Conservation (phyloP, 2,888 invertebrate genomes). For the Amphipyra tragopoginis region DNA sequence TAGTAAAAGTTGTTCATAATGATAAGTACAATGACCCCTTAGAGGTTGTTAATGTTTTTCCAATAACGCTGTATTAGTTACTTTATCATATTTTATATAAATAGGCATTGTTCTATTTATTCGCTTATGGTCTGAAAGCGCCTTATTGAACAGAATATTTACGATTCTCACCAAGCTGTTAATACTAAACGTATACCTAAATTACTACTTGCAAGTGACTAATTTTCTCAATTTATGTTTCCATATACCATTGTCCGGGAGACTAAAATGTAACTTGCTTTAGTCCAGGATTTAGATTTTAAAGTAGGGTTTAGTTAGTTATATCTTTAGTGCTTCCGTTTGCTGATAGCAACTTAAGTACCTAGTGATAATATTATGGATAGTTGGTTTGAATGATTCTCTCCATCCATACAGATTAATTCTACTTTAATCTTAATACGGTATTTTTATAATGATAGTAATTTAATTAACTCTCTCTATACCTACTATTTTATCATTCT, state of each 20-base stretch:
- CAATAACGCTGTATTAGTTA: too few species aligned
- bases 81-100: too few species aligned
- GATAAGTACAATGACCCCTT: too few species aligned
- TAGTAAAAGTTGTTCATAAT: too few species aligned
- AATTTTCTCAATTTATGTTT: constrained; percentile 36
- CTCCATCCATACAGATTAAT: too few species aligned
- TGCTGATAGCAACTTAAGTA: not conserved
- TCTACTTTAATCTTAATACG: too few species aligned
- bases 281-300: not conserved
- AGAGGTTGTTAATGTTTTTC: too few species aligned
- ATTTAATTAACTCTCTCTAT: too few species aligned
- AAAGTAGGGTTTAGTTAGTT: not conserved
- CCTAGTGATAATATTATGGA: constrained; percentile 7
- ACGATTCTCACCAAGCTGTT: constrained; percentile 30
- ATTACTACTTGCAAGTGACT: constrained; percentile 21
- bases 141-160: constrained; percentile 27
- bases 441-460: too few species aligned
- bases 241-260: constrained; percentile 17
- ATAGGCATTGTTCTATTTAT: not conserved
- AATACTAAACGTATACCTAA: constrained; percentile 44
- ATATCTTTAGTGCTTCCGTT: not conserved
- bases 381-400: constrained; percentile 1
- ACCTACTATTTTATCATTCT: too few species aligned
- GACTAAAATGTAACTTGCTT: not conserved
- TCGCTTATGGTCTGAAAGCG: constrained; percentile 9